Conservation (phyloP, 2,888 invertebrate genomes). For the Creontiades dilutus region DNA sequence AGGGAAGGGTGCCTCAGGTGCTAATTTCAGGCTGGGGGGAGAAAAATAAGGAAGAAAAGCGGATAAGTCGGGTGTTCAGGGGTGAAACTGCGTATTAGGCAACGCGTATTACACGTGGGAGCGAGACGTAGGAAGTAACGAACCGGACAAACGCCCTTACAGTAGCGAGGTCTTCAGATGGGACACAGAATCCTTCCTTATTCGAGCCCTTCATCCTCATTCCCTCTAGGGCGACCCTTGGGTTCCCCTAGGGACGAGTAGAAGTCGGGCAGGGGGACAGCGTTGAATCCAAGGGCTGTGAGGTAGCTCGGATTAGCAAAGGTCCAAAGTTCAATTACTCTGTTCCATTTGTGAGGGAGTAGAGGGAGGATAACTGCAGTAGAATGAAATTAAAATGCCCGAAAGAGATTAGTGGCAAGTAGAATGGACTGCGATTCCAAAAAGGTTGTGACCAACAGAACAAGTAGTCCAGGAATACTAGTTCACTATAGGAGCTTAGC, state of each 20-base stretch:
- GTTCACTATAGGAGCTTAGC: too few species aligned
- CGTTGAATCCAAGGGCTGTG: neutral
- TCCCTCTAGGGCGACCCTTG: neutral
- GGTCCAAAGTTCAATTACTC: constrained; percentile 35
- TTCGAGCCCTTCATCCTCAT: constrained; percentile 35
- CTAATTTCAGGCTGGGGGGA: neutral
- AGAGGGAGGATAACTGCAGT: neutral
- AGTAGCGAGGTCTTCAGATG: constrained; percentile 53
- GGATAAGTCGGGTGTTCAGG: neutral
- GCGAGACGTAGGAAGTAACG: constrained; percentile 37
- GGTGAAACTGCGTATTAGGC: constrained; percentile 34
- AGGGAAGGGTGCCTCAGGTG: neutral
- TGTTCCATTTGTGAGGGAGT: neutral
- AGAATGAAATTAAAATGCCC: constrained; percentile 28
- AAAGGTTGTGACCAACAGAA: neutral
- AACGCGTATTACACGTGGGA: neutral
- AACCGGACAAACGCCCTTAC: constrained; percentile 57
- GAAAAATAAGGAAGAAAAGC: neutral
- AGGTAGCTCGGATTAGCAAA: constrained; percentile 41
- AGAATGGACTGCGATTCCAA: neutral
- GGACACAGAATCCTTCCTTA: constrained; percentile 51
- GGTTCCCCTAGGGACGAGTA: constrained; percentile 10
- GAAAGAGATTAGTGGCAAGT: constrained; percentile 15
- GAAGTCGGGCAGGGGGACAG: constrained; percentile 13
- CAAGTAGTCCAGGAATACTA: neutral